Evolutionary conservation across 2,888 invertebrate genomes (phyloP).

Genomic region (Limenitis camilla): DNA sequence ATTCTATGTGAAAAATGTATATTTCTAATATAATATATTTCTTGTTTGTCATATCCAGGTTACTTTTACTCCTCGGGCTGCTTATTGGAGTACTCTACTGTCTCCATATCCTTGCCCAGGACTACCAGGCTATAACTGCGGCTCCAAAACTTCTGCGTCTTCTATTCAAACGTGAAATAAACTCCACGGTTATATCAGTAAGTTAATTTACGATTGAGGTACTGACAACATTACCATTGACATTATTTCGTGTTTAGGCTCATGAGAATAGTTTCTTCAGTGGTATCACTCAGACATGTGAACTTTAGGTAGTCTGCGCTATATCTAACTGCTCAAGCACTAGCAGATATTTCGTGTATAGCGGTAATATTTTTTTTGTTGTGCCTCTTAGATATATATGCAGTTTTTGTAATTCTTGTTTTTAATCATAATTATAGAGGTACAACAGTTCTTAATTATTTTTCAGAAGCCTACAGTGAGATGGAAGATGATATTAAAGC

Average conservation of each 20-base stretch:
- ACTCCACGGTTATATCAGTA: conserved; percentile 36
- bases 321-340: no score
- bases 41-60: conserved; percentile 33
- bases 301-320: no score
- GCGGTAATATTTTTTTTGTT: no score
- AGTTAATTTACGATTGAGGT: conserved; percentile 13
- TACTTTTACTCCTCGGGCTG: conserved; percentile 52
- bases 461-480: conserved; percentile 55
- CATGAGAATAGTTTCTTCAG: no score
- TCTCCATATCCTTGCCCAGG: conserved; percentile 56
- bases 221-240: no score
- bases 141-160: conserved; percentile 44
- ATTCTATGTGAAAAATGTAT: no score
- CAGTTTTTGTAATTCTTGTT: no score
- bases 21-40: no score
- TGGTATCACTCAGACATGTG: no score
- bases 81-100: conserved; percentile 57
- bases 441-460: neutral
- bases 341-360: no score
- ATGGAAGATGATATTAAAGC: conserved; percentile 57
- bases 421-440: neutral
- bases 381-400: no score
- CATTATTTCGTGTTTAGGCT: no score
- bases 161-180: conserved; percentile 54
- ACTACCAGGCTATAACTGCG: conserved; percentile 57